Conservation (phyloP, 2,888 invertebrate genomes). For the Galeruca laticollis region DNA sequence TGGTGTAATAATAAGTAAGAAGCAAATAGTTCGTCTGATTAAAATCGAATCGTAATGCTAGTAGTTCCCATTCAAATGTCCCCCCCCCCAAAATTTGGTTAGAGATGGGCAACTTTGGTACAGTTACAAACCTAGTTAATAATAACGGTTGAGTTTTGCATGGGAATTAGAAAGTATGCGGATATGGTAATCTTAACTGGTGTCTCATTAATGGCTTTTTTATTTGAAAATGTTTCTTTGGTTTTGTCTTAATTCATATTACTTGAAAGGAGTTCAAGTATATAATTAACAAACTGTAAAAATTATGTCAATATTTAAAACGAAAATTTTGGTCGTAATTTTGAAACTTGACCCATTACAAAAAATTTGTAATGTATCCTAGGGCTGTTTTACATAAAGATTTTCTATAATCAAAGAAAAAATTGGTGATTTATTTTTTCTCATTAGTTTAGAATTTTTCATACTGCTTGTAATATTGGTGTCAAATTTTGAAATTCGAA, state of each 20-base stretch:
- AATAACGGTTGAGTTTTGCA: neutral
- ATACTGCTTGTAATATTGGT: no score
- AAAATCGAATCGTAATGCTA: conserved; percentile 1
- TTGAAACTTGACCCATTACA: conserved; percentile 11
- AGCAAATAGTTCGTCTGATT: conserved; percentile 31
- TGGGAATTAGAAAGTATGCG: neutral
- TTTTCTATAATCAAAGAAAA: no score
- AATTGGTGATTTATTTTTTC: no score
- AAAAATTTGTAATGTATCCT: no score
- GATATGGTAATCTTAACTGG: neutral
- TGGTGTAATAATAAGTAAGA: conserved; percentile 54
- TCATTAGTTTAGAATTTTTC: no score
- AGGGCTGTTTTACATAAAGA: conserved; percentile 1
- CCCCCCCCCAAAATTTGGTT: neutral
- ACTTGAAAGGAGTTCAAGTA: conserved; percentile 13
- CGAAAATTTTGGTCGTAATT: conserved; percentile 22
- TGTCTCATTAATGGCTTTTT: neutral
- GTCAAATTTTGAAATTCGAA: no score
- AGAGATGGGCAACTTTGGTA: neutral
- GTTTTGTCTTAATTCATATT: neutral
- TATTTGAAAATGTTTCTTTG: conserved; percentile 2
- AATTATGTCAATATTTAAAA: no score
- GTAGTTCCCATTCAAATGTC: neutral
- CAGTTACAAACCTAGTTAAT: neutral
- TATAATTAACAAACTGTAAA: neutral